Percentiles rank a stretch among this genome's conserved stretches.
Evolutionary conservation across 2,797 vertebrate genomes (phyloP).

Genomic region (Synaphobranchus kaupii): DNA sequence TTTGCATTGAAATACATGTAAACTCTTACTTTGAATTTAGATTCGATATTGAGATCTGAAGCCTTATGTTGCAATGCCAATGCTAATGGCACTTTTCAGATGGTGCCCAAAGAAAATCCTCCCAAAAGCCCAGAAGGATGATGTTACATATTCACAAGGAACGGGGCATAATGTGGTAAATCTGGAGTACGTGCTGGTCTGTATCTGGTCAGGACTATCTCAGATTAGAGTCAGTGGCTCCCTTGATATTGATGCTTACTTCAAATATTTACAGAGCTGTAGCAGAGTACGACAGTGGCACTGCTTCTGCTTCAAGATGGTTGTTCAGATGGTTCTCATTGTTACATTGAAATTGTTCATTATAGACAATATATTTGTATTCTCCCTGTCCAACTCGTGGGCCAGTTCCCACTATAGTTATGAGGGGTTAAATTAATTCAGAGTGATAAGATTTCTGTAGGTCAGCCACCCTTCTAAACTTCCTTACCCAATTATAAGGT

Average conservation of each 20-base stretch:
- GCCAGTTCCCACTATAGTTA: neutral
- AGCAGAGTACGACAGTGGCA: neutral
- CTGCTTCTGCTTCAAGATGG: neutral
- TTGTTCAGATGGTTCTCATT: neutral
- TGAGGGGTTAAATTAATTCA: neutral
- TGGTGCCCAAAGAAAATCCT: neutral
- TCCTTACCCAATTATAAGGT: neutral
- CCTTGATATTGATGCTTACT: neutral
- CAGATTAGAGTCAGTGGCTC: neutral
- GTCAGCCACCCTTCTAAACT: neutral
- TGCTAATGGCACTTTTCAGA: neutral
- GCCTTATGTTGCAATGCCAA: neutral
- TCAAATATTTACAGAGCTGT: neutral
- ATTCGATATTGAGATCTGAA: neutral
- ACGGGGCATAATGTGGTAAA: neutral
- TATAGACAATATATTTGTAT: neutral
- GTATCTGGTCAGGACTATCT: neutral
- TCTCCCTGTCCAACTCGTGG: neutral
- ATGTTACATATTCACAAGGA: neutral
- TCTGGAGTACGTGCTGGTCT: slow-evolving; percentile 3
- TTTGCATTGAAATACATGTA: neutral
- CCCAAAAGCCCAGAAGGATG: neutral
- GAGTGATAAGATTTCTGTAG: neutral
- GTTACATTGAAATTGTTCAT: neutral
- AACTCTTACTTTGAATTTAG: neutral